Percentiles rank a stretch among this genome's conserved stretches.
phyloP scores from a whole-genome alignment of 2,113 vertebrate species.

The Ameiurus melas region DNA sequence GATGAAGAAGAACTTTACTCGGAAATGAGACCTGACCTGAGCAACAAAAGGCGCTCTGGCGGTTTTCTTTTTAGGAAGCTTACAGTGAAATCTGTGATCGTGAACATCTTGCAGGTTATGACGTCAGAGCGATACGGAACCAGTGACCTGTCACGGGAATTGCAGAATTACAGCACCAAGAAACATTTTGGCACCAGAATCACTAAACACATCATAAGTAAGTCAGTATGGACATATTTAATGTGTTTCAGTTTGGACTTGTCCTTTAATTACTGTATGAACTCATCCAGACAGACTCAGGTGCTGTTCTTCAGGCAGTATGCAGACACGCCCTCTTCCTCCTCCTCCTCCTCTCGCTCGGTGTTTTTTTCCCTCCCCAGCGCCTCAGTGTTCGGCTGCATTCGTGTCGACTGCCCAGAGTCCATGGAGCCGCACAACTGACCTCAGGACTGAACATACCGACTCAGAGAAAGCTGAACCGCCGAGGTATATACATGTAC shows the following conservation, averaged over 20 bases:
- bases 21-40: no score
- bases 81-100: not conserved
- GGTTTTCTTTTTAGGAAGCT: no score
- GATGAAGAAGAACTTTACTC: not conserved
- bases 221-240: not conserved
- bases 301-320: constrained; percentile 37
- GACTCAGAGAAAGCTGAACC: constrained; percentile 10
- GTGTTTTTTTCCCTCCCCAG: constrained; percentile 21
- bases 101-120: not conserved
- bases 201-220: not conserved
- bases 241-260: not conserved
- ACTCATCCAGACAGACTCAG: constrained; percentile 30
- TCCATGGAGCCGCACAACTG: constrained; percentile 60
- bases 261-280: not conserved
- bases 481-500: not conserved
- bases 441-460: constrained; percentile 10
- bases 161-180: not conserved
- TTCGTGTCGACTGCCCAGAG: constrained; percentile 79
- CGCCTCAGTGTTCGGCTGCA: constrained; percentile 50
- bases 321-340: constrained; percentile 65
- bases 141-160: not conserved
- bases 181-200: not conserved
- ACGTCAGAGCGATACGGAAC: no score
- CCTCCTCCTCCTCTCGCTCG: constrained; percentile 50
- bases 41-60: no score